phyloP scores from a whole-genome alignment of 37 sponge, comb jelly and placozoan genomes.

The Diacarnus erythraeanus region DNA sequence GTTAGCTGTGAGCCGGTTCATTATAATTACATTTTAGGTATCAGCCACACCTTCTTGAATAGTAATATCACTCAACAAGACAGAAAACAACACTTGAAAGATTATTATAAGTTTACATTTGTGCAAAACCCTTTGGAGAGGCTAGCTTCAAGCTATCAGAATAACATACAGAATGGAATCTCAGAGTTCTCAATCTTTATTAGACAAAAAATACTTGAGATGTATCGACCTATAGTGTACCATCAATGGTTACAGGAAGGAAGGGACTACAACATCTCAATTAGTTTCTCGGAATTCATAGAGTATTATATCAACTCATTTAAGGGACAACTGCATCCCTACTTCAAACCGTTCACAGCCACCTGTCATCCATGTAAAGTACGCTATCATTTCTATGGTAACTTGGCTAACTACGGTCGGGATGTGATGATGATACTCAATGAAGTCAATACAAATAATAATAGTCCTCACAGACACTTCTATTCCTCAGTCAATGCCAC shows the following conservation, averaged over 20 bases:
- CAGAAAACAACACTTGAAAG: background rate
- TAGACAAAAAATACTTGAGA: background rate
- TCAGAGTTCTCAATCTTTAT: background rate
- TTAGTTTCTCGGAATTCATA: constrained; percentile 18
- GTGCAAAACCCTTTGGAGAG: background rate
- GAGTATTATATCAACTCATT: constrained; percentile 6
- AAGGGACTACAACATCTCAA: background rate
- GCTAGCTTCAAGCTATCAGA: background rate
- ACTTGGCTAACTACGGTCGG: constrained; percentile 11
- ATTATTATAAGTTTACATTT: background rate
- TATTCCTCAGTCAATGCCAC: background rate
- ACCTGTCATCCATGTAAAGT: constrained; percentile 31
- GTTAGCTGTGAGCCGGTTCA: no score
- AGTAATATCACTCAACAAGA: background rate
- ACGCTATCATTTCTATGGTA: constrained; percentile 28
- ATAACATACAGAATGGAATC: background rate
- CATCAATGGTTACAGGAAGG: constrained; percentile 1
- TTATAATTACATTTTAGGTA: no score
- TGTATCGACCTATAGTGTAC: background rate
- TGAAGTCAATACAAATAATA: no score
- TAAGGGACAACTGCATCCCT: constrained; percentile 4
- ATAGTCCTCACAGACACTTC: background rate
- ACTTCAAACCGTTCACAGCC: constrained; percentile 3
- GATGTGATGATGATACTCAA: background rate
- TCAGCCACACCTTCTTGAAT: background rate